Percentiles rank a stretch among this genome's conserved stretches.
These are phyloP conservation scores for Typhlichthys subterraneus DNA, from an alignment of 2,797 vertebrate genomes.

Conservation along the genomic window DNA sequence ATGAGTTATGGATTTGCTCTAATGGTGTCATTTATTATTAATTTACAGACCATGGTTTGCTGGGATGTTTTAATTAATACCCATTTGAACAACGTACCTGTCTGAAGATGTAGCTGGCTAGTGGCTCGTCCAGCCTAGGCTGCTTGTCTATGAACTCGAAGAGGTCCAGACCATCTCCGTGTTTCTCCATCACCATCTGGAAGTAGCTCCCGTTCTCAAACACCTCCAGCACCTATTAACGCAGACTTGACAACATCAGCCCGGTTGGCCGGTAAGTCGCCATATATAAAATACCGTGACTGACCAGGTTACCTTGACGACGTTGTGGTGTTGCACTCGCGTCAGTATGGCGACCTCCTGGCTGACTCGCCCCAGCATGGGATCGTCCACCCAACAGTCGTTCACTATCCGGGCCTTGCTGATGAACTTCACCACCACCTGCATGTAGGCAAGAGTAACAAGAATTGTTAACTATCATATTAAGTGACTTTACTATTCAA, in stretches of 20 bases:
- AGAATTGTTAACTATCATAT: no score
- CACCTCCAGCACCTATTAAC: constrained; percentile 84
- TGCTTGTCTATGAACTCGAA: constrained; percentile 94
- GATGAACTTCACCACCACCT: constrained; percentile 96
- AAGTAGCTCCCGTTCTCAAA: constrained; percentile 93
- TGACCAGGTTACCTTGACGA: constrained; percentile 82
- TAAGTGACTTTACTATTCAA: no score
- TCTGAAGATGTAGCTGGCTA: constrained; percentile 94
- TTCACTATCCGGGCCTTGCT: constrained; percentile 87
- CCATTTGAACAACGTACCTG: constrained; percentile 72
- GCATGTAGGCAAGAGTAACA: constrained; percentile 2
- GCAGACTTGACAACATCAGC: background rate
- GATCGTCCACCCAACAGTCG: constrained; percentile 92
- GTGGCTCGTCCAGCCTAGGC: constrained; percentile 87
- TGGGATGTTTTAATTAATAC: background rate
- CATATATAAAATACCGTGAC: background rate
- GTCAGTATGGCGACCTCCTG: constrained; percentile 91
- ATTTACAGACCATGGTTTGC: background rate
- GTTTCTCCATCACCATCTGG: constrained; percentile 97
- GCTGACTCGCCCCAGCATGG: constrained; percentile 85
- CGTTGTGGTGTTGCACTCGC: constrained; percentile 85
- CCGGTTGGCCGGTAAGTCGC: background rate
- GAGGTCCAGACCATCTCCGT: constrained; percentile 91
- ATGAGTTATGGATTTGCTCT: no score
- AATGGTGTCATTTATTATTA: background rate